Conservation (phyloP, 2,888 invertebrate genomes). For the Dynastes maya region DNA sequence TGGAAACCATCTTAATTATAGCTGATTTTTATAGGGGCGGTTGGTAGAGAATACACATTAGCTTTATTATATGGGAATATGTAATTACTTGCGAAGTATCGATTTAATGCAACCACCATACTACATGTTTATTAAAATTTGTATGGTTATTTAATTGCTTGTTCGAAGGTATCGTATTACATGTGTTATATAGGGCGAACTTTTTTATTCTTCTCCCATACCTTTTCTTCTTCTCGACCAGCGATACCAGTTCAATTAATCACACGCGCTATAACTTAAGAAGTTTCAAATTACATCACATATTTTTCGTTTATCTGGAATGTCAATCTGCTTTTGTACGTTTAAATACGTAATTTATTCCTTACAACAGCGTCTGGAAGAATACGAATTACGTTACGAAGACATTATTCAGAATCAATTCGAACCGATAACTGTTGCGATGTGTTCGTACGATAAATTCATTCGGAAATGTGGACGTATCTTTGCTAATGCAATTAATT, state of each 20-base stretch:
- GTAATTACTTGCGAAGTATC: conserved; percentile 34
- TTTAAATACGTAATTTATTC: conserved; percentile 28
- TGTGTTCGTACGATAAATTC: not conserved
- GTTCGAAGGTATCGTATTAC: conserved; percentile 37
- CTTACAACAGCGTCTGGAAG: not conserved
- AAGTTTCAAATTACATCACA: conserved; percentile 48
- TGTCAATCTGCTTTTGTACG: conserved; percentile 34
- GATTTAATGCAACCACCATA: conserved; percentile 23
- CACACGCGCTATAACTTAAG: conserved; percentile 45
- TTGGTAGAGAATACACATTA: conserved; percentile 41
- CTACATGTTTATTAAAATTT: conserved; percentile 38
- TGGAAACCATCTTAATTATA: conserved; percentile 55
- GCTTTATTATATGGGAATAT: conserved; percentile 38
- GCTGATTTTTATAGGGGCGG: conserved; percentile 54
- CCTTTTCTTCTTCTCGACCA: not conserved
- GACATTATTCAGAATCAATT: not conserved
- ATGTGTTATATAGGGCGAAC: conserved; percentile 25
- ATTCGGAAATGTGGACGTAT: not conserved
- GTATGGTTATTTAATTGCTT: conserved; percentile 33
- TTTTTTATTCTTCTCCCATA: conserved; percentile 1
- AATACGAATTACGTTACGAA: not conserved
- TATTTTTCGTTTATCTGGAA: conserved; percentile 42
- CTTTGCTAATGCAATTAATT: not conserved
- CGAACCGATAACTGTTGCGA: not conserved
- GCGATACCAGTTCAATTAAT: conserved; percentile 47